Evolutionary conservation across 2,888 invertebrate genomes (phyloP).

Genomic region (Nomada goodeniana): DNA sequence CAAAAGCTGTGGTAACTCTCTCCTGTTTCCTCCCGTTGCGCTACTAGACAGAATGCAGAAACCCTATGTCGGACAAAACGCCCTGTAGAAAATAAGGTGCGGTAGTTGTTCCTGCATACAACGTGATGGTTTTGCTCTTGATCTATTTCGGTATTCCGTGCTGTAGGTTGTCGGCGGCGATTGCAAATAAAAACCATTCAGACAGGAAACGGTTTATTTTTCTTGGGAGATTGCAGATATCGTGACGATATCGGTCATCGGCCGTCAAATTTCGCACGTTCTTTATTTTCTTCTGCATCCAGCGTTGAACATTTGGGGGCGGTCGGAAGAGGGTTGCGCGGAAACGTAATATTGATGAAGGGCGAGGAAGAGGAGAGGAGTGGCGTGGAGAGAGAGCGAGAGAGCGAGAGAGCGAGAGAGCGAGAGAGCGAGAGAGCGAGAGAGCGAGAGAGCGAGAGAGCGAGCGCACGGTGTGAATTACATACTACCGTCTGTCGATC

Average conservation of each 20-base stretch:
- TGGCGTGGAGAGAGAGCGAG: neutral
- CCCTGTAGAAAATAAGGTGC: slow-evolving; percentile 47
- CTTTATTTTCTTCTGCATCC: slow-evolving; percentile 15
- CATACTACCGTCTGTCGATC: slow-evolving; percentile 29
- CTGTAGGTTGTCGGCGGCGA: slow-evolving; percentile 80
- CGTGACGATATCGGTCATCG: slow-evolving; percentile 59
- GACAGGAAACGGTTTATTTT: slow-evolving; percentile 64
- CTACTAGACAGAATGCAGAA: slow-evolving; percentile 43
- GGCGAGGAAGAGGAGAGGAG: neutral
- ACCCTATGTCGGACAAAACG: slow-evolving; percentile 27
- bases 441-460: no score
- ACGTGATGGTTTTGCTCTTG: slow-evolving; percentile 66
- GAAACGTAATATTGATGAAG: slow-evolving; percentile 2
- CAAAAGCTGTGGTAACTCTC: neutral
- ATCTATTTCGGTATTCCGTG: slow-evolving; percentile 80
- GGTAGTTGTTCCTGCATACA: slow-evolving; percentile 50
- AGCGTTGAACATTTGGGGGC: no score
- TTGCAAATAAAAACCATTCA: slow-evolving; percentile 81
- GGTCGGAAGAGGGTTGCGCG: no score
- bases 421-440: no score
- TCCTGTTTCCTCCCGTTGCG: slow-evolving; percentile 30
- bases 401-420: no score
- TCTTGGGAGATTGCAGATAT: slow-evolving; percentile 58
- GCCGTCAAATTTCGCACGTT: slow-evolving; percentile 66
- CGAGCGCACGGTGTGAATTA: slow-evolving; percentile 28